Base-by-base conservation (phyloP, 2,888 invertebrate species). In the Leptodirus hochenwartii region DNA sequence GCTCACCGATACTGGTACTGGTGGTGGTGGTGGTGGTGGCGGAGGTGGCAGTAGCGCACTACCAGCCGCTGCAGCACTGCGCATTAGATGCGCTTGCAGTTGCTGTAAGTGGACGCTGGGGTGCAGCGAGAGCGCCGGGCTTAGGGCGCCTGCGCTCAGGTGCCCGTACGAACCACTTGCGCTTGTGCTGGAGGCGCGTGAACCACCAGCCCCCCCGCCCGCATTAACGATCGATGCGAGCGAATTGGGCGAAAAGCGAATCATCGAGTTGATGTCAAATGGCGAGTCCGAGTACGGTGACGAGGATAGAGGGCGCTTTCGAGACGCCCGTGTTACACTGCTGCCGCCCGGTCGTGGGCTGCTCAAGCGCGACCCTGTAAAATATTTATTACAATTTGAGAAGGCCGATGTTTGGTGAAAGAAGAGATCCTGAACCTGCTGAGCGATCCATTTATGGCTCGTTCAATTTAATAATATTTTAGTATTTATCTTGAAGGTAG, bases 161-260 rank as follows among this genome's bases (percentile, higher is more conserved):
- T 95, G 95, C 12, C 93, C 93, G 63, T 93, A 93, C 37, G 91
- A 91, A 25, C 93, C 93, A 44, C 90, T 90, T 4, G 85, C 82
- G 16, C 84, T 78, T 4, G 85, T 82, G 16, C 84, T 78, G 10
- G 82, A 82, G 35, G 84, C 81, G 39, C 88, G 63, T 1, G 87
- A 87, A 11, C 85, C 78, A n/a, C n/a, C n/a, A n/a, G n/a, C n/a
- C n/a, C n/a, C n/a, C n/a, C n/a, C n/a, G n/a, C n/a, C n/a, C n/a
- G n/a, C n/a, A 47, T 77, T 78, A 41, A 78, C 74, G 40, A 77
- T 66, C 27, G 77, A 75, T 6, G 75, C 82, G 41, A 95, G 59
- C 14, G 90, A 88, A 43, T 87, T 85, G 4, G 93, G 93, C 4
- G 91, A 91, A 43, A 90, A 90, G 35, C 93, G 70, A 42, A 95